Base-by-base conservation (phyloP, 2,113 vertebrate genomes). In the Phrynocephalus versicolor region DNA sequence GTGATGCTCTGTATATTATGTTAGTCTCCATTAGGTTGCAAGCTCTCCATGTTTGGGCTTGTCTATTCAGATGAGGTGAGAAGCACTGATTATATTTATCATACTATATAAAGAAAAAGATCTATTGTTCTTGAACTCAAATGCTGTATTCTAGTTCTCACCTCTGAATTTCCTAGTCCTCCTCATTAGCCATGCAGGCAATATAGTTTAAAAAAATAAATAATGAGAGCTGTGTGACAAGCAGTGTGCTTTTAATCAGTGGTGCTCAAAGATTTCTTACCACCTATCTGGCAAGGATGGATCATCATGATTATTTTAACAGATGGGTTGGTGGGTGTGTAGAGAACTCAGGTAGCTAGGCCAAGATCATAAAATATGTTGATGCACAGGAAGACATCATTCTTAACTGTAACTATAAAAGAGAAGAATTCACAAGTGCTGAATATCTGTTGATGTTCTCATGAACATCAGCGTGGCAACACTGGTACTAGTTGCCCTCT, bases 61-160 rank as follows among this genome's bases (percentile, higher is more conserved):
- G 15, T 37, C 15, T 89, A 86, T 88, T 88, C 69, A 70, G 55
- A 64, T 75, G 23, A 1, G 23, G 33, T 76, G 10, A 73, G 57
- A 76, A 86, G 55, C 85, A 70, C 18, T 21, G 14, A 21, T 14
- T 27, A 88, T 81, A 84, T 88, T 81, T 74, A 39, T 82, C 77
- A 55, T 0, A 0, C 10, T 30, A 0, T 2, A 62, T 25, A 57
- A 78, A 55, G 41, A 41, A 15, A 57, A 23, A 57, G 69, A 1
- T 23, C 45, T 62, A 77, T 92, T 89, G 89, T 84, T 85, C 85
- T 84, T 65, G 85, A 83, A 78, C 88, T 83, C 84, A 57, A 80
- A 19, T 0, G 75, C 58, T 9, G 1, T 73, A 35, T 13, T 58
- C 73, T 16, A 51, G 16, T 69, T 78, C 57, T 39, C 67, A 79